Base-by-base conservation (phyloP, 2,113 vertebrate species). In the Anguilla japonica region DNA sequence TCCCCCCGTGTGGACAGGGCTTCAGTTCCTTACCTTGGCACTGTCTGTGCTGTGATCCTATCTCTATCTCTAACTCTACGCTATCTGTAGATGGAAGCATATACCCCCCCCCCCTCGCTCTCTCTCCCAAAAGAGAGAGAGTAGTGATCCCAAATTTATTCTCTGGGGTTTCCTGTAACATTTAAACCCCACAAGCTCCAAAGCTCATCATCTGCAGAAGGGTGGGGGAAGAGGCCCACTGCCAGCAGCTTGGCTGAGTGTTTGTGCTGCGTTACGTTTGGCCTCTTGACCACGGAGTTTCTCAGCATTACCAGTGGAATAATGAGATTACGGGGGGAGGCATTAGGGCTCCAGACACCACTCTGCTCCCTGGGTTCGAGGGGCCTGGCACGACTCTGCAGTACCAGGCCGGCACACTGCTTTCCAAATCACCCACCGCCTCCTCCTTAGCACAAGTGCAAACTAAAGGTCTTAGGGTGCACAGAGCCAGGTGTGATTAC, bases 241-340 rank as follows among this genome's bases (percentile, higher is more conserved):
- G 13, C 34, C 34, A 34, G 34, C 34, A 34, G 34, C 39, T 5
- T 29, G 9, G 15, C 29, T n/a, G 9, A 41, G 39, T 40, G n/a
- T 57, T 57, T 40, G 34, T 40, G 53, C 56, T 63, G 83, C 83
- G 89, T 88, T 86, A 84, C 86, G 5, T 14, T 5, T 89, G 89
- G 90, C 92, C 91, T 86, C 88, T 87, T 83, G 78, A 92, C 90
- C 90, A 26, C 88, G 5, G 82, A 43, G 80, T 80, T 82, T 75
- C 22, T 63, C 82, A 43, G 71, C 88, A 88, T 89, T 83, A 81
- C 90, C 89, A 87, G 89, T 89, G 85, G 83, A 87, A 85, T 94
- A 95, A 94, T 93, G 92, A 94, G 93, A 93, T 95, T 95, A 95
- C 79, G 85, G 86, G 41, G 89, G 87, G 90, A 89, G 90, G 93